Evolutionary conservation across 2,888 invertebrate genomes (phyloP).

Genomic region (Bibio marci): DNA sequence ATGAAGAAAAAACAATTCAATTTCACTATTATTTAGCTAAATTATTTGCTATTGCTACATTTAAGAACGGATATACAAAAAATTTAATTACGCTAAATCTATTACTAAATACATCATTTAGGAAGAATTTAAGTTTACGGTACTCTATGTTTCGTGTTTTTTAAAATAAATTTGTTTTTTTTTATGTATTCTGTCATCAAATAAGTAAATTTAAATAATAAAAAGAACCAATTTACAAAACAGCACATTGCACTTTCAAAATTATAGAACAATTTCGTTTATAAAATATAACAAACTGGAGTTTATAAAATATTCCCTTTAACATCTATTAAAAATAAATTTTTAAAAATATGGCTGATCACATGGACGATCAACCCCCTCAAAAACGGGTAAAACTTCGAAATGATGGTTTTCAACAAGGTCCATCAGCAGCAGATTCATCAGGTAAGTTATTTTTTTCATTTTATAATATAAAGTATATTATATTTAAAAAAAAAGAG

Average conservation of each 20-base stretch:
- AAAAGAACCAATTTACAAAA: no score
- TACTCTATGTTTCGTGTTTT: neutral
- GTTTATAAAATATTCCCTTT: neutral
- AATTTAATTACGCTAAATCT: neutral
- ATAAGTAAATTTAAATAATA: no score
- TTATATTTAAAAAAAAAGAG: no score
- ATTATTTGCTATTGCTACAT: neutral
- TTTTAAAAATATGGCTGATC: conserved; percentile 78
- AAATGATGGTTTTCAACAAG: conserved; percentile 60
- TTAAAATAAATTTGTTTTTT: neutral
- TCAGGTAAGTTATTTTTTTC: no score
- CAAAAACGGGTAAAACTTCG: conserved; percentile 87
- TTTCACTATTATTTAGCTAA: conserved; percentile 1
- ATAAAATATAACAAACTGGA: conserved; percentile 14
- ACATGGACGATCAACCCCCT: conserved; percentile 91
- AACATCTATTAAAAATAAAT: no score
- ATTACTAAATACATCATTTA: neutral
- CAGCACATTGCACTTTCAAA: no score
- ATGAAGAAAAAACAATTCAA: neutral
- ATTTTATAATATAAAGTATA: no score
- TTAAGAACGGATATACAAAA: neutral
- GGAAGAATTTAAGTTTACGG: neutral
- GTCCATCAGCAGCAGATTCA: conserved; percentile 59
- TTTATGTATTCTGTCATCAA: neutral
- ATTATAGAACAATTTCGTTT: no score